A percentile compares a stretch with the other conserved stretches of the same genome.
Evolutionary conservation across 2,888 invertebrate genomes (phyloP).

Genomic region (Deilephila elpenor): DNA sequence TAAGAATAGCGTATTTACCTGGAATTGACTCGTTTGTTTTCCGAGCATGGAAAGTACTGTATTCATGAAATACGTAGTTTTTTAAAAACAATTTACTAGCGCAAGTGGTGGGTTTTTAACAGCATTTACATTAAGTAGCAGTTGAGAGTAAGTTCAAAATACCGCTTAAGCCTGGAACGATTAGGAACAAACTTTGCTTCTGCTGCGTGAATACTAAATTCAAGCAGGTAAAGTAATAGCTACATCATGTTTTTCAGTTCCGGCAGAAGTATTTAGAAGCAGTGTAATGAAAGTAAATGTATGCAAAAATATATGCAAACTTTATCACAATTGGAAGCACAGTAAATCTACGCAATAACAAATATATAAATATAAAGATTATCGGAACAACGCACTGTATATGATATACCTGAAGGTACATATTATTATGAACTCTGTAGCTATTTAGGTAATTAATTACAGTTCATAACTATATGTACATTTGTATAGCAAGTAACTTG

Average conservation of each 20-base stretch:
- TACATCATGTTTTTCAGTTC: slow-evolving; percentile 30
- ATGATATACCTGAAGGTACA: too few relatives aligned
- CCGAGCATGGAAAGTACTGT: neutral
- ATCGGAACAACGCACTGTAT: too few relatives aligned
- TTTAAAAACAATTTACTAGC: slow-evolving; percentile 12
- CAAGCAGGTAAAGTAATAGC: slow-evolving; percentile 31
- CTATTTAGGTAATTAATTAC: too few relatives aligned
- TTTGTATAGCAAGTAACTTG: too few relatives aligned
- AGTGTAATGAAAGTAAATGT: too few relatives aligned
- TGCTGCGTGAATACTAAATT: slow-evolving; percentile 34
- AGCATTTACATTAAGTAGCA: slow-evolving; percentile 49
- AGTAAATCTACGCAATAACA: too few relatives aligned
- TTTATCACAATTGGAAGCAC: too few relatives aligned
- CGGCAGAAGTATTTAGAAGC: neutral
- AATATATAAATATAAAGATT: too few relatives aligned
- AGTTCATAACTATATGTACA: too few relatives aligned
- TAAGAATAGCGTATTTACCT: neutral
- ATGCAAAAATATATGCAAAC: too few relatives aligned
- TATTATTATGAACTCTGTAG: too few relatives aligned
- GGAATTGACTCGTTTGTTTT: neutral
- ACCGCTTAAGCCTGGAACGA: slow-evolving; percentile 42
- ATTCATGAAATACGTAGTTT: neutral
- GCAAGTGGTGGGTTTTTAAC: slow-evolving; percentile 39
- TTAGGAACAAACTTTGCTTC: slow-evolving; percentile 46
- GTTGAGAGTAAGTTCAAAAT: slow-evolving; percentile 40